Percentiles rank a stretch among this genome's conserved stretches.
These are phyloP conservation scores for Lethocerus indicus DNA, from an alignment of 1,140 invertebrate genomes.

Conservation along the genomic window DNA sequence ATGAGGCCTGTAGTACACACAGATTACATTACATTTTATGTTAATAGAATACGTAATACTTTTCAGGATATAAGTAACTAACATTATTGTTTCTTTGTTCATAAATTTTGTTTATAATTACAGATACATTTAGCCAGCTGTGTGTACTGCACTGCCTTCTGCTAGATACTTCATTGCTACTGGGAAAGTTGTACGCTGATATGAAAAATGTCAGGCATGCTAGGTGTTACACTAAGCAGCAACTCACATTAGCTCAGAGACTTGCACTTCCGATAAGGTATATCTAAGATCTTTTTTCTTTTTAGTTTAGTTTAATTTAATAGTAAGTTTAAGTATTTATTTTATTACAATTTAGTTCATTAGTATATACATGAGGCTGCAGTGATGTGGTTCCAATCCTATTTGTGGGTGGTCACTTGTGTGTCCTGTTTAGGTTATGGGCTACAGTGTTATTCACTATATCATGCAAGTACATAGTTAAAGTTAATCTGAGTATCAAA, in stretches of 20 bases:
- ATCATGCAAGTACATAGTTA: too few relatives aligned
- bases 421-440: background rate
- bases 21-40: background rate
- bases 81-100: background rate
- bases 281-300: too few relatives aligned
- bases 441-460: too few relatives aligned
- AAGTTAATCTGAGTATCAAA: too few relatives aligned
- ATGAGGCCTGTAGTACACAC: background rate
- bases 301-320: background rate
- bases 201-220: constrained; percentile 1
- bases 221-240: constrained; percentile 1
- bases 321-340: background rate
- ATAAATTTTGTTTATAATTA: background rate
- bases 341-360: background rate
- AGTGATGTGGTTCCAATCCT: background rate
- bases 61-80: background rate
- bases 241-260: constrained; percentile 1
- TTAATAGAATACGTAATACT: background rate
- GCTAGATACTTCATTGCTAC: background rate
- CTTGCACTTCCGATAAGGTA: constrained; percentile 4
- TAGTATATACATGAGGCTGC: background rate
- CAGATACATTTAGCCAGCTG: constrained; percentile 4
- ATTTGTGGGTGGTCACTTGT: background rate
- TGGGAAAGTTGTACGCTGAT: constrained; percentile 1
- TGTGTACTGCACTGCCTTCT: constrained; percentile 4